Evolutionary conservation across 2,797 vertebrate genomes (phyloP).

Genomic region (Bradypodion ventrale): DNA sequence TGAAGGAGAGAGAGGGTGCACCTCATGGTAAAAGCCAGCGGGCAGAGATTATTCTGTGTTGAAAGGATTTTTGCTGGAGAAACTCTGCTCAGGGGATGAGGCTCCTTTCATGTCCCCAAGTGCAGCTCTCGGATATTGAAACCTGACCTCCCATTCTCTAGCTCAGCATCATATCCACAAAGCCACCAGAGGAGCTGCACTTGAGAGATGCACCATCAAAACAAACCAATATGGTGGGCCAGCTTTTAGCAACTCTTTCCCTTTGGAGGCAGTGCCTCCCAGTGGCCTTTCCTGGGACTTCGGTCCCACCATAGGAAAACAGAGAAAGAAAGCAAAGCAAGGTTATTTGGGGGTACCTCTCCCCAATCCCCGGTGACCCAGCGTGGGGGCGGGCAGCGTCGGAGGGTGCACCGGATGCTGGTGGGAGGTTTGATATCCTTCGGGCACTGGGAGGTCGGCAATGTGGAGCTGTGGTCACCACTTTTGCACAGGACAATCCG

Average conservation of each 20-base stretch:
- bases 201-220: too few relatives aligned
- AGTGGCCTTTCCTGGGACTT: not conserved
- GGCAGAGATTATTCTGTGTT: too few relatives aligned
- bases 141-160: too few relatives aligned
- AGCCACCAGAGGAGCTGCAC: too few relatives aligned
- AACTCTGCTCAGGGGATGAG: too few relatives aligned
- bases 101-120: too few relatives aligned
- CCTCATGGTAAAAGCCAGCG: too few relatives aligned
- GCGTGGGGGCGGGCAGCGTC: slow-evolving; percentile 91
- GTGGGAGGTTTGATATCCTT: slow-evolving; percentile 86
- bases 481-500: slow-evolving; percentile 93
- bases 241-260: not conserved
- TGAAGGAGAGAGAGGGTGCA: too few relatives aligned
- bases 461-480: slow-evolving; percentile 83
- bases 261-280: not conserved
- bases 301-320: too few relatives aligned
- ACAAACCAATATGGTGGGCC: not conserved
- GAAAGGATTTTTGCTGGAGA: too few relatives aligned
- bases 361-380: slow-evolving; percentile 94
- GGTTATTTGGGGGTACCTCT: slow-evolving; percentile 79
- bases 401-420: slow-evolving; percentile 94
- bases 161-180: too few relatives aligned
- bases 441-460: slow-evolving; percentile 84
- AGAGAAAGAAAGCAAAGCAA: not conserved
- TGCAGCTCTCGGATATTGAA: too few relatives aligned